A percentile compares a stretch with the other conserved stretches of the same genome.
These are phyloP conservation scores for Cephus pygmeus DNA, from an alignment of 2,888 invertebrate species.

Conservation along the genomic window DNA sequence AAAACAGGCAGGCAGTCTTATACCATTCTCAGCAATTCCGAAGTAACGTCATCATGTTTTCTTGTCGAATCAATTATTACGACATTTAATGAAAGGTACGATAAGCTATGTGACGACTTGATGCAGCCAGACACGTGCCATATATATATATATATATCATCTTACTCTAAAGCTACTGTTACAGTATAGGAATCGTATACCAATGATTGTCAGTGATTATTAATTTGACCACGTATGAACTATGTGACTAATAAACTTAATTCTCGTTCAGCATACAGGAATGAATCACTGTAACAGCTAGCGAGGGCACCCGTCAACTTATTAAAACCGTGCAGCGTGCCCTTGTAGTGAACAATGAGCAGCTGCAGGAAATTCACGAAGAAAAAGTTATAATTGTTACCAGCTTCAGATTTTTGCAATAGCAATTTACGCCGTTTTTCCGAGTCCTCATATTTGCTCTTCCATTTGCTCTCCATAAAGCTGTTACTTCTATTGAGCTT, in stretches of 20 bases:
- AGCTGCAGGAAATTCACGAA: neutral
- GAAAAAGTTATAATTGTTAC: conserved; percentile 62
- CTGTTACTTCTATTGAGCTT: conserved; percentile 52
- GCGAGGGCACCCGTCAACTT: neutral
- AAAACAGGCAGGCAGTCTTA: neutral
- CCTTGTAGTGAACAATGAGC: neutral
- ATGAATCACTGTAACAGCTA: conserved; percentile 36
- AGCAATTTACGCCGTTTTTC: conserved; percentile 76
- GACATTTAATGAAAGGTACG: neutral
- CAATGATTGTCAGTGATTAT: conserved; percentile 18
- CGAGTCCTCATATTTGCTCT: conserved; percentile 77
- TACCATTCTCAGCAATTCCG: neutral
- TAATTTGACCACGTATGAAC: conserved; percentile 31
- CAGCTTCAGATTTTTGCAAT: conserved; percentile 77
- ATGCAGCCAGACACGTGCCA: neutral
- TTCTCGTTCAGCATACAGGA: conserved; percentile 31
- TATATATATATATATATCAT: neutral
- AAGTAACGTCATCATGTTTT: neutral
- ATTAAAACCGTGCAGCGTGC: neutral
- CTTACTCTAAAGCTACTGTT: too few species aligned
- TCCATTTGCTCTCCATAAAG: conserved; percentile 68
- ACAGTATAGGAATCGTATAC: neutral
- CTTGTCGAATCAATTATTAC: neutral
- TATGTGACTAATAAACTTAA: conserved; percentile 35
- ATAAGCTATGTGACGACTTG: neutral